A percentile compares a stretch with the other conserved stretches of the same genome.
These are phyloP conservation scores for Emydocephalus ijimae DNA, from an alignment of 2,113 vertebrate species.

Conservation along the genomic window DNA sequence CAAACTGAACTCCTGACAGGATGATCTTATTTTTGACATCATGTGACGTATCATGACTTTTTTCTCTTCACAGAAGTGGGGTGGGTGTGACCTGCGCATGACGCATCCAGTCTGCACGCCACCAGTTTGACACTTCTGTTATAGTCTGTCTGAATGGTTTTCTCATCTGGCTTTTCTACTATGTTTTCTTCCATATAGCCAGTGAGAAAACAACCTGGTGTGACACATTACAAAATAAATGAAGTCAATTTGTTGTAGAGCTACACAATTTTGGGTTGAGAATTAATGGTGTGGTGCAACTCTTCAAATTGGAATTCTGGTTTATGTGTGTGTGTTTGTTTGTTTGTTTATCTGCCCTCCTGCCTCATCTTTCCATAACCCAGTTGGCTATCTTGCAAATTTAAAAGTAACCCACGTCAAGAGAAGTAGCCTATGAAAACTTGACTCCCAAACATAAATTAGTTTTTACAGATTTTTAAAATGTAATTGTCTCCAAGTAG, in stretches of 20 bases:
- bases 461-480: not conserved
- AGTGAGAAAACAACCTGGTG: not conserved
- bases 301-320: not conserved
- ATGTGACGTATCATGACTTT: no score
- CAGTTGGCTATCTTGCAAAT: not conserved
- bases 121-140: not conserved
- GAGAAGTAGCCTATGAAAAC: not conserved
- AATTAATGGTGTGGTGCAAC: not conserved
- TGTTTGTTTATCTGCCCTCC: not conserved
- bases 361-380: not conserved
- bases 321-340: not conserved
- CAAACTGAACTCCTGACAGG: no score
- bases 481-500: not conserved
- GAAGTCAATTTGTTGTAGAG: not conserved
- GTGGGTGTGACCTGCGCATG: no score
- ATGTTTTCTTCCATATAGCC: not conserved
- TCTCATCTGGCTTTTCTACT: not conserved
- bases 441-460: not conserved
- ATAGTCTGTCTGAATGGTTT: not conserved
- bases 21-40: no score
- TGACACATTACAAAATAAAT: not conserved
- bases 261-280: not conserved
- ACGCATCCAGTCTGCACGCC: no score
- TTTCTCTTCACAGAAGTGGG: no score
- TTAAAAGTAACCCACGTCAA: not conserved